Evolutionary conservation across 2,888 invertebrate species (phyloP).

Genomic region (Tortrix viridana): DNA sequence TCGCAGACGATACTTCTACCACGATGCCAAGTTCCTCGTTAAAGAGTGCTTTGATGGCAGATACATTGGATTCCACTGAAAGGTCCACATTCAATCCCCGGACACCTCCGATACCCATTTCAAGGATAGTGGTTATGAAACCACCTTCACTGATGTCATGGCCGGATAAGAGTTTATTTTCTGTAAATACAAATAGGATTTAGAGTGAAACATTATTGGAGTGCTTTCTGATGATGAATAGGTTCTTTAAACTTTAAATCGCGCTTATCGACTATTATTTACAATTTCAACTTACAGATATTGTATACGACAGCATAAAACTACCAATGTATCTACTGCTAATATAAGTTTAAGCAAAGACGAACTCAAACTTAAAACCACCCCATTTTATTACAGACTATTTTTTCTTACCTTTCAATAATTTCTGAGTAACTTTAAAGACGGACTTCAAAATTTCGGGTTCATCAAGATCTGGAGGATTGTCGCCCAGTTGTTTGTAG

Average conservation of each 20-base stretch:
- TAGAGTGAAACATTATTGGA: too few relatives aligned
- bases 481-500: constrained; percentile 92
- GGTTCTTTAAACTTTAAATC: too few relatives aligned
- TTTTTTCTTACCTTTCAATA: constrained; percentile 89
- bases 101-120: constrained; percentile 98
- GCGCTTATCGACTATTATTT: too few relatives aligned
- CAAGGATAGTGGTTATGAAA: constrained; percentile 93
- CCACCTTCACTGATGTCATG: constrained; percentile 99
- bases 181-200: constrained; percentile 62
- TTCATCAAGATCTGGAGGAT: constrained; percentile 91
- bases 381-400: too few relatives aligned
- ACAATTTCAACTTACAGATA: too few relatives aligned
- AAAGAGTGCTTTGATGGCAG: constrained; percentile 88
- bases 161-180: constrained; percentile 89
- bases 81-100: constrained; percentile 90
- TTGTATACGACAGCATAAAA: too few relatives aligned
- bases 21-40: constrained; percentile 95
- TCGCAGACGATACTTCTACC: constrained; percentile 86
- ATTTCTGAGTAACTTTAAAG: constrained; percentile 92
- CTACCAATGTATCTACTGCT: too few relatives aligned
- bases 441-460: constrained; percentile 87
- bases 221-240: too few relatives aligned
- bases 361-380: too few relatives aligned
- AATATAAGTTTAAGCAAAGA: too few relatives aligned
- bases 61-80: constrained; percentile 66